Evolutionary conservation across 2,797 vertebrate species (phyloP).

Genomic region (Muscicapa striata): DNA sequence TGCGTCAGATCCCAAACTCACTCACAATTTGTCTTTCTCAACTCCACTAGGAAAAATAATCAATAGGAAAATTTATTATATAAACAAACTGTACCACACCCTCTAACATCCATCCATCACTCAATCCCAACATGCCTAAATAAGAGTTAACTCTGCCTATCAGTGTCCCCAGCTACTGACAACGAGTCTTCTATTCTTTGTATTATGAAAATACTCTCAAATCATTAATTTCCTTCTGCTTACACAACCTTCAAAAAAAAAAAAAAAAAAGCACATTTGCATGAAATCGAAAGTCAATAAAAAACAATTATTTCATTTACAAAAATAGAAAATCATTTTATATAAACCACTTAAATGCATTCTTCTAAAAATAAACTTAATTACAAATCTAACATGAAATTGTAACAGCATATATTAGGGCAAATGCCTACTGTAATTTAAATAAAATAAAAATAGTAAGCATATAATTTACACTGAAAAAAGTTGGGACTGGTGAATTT

Average conservation of each 20-base stretch:
- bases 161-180: not conserved
- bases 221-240: slow-evolving; percentile 23
- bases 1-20: not conserved
- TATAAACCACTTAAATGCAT: slow-evolving; percentile 35
- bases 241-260: slow-evolving; percentile 15
- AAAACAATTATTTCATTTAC: slow-evolving; percentile 61
- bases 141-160: not conserved
- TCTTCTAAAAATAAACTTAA: slow-evolving; percentile 66
- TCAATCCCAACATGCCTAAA: not conserved
- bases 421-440: slow-evolving; percentile 55
- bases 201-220: not conserved
- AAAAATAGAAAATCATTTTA: slow-evolving; percentile 57
- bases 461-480: slow-evolving; percentile 27
- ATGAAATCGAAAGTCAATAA: slow-evolving; percentile 58
- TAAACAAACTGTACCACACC: not conserved
- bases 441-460: slow-evolving; percentile 64
- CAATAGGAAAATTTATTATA: not conserved
- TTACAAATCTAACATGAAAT: slow-evolving; percentile 53
- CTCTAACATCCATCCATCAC: not conserved
- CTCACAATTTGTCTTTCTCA: not conserved
- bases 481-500: slow-evolving; percentile 5
- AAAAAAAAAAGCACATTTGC: not conserved
- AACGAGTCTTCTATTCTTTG: not conserved
- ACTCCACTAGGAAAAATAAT: not conserved
- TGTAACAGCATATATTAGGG: slow-evolving; percentile 53